A percentile compares a stretch with the other conserved stretches of the same genome.
These are phyloP conservation scores for Panonychus citri DNA, from an alignment of 1,140 invertebrate genomes.

Conservation along the genomic window DNA sequence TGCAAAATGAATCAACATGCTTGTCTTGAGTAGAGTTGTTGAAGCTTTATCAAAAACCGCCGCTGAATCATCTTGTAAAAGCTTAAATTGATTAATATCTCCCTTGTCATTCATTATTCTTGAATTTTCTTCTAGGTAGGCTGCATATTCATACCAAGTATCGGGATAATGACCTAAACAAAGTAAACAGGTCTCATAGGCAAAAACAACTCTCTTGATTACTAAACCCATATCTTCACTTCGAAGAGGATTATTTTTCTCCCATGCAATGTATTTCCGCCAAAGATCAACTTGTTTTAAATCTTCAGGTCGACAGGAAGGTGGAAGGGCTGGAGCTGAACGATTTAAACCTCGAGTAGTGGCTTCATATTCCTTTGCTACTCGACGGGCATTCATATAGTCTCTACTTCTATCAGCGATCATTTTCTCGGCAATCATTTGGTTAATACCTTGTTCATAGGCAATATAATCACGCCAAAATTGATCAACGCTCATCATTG, in stretches of 20 bases:
- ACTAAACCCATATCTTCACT: conserved; percentile 83
- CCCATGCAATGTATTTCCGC: conserved; percentile 97
- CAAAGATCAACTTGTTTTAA: conserved; percentile 87
- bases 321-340: conserved; percentile 77
- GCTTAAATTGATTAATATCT: conserved; percentile 67
- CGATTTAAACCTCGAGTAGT: conserved; percentile 81
- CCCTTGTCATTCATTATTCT: conserved; percentile 82
- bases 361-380: conserved; percentile 89
- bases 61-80: conserved; percentile 77
- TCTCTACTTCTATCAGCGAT: conserved; percentile 69
- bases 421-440: conserved; percentile 85
- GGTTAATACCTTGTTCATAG: conserved; percentile 57
- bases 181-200: conserved; percentile 87
- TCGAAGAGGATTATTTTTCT: conserved; percentile 80
- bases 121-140: conserved; percentile 79
- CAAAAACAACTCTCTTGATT: conserved; percentile 87
- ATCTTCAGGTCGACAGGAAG: conserved; percentile 66
- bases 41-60: conserved; percentile 73
- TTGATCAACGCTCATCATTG: conserved; percentile 89
- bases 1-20: conserved; percentile 84
- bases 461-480: conserved; percentile 96
- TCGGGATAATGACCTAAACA: conserved; percentile 93
- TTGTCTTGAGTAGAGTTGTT: conserved; percentile 54
- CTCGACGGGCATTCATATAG: conserved; percentile 87
- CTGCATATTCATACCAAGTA: conserved; percentile 94